Base-by-base conservation (phyloP, 2,888 invertebrate genomes). In the Chymomyza fuscimana region DNA sequence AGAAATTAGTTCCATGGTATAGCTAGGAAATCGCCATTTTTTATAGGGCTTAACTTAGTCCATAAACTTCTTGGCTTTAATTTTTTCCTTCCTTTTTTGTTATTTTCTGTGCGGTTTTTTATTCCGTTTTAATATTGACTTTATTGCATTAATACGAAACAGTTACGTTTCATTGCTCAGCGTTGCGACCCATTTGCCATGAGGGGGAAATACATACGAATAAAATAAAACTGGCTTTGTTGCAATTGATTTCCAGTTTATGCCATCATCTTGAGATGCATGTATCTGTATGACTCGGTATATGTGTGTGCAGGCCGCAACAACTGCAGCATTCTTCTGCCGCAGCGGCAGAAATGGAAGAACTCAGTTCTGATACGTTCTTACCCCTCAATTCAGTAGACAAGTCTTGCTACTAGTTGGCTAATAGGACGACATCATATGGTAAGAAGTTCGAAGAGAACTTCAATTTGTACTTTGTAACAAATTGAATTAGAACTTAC, bases 81-180 rank as follows among this genome's bases (percentile, higher is more conserved):
- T 12, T 46, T 12, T 46, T 46, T 46, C 32, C 32, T 46, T 10
- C 12, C 40, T 46, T 46, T 46, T 25, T 25, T 25, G 25, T 25
- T 25, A 25, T 25, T 6, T 36, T 36, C 36, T 36, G 36, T 36
- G 40, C 40, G 40, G 40, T 54, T 54, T 54, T 2, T 54, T 54
- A 9, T n/a, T 15, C 22, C 22, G 16, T 54, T 54, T 54, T 54
- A 54, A 22, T 54, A 19, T 54, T 7, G 19, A 16, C 19, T 54
- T 54, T n/a, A 70, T 85, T 81, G 89, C 81, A 86, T 68, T 80
- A 79, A 81, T 78, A 82, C 85, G 81, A 84, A 86, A 79, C 90
- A 90, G 89, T 87, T 82, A 87, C 82, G 81, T 85, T 90, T 90
- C 89, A 90, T 89, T 91, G 81, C 80, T 63, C 40, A 12, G 12